phyloP scores from a whole-genome alignment of 2,888 invertebrate species.

The Pollenia amentaria region DNA sequence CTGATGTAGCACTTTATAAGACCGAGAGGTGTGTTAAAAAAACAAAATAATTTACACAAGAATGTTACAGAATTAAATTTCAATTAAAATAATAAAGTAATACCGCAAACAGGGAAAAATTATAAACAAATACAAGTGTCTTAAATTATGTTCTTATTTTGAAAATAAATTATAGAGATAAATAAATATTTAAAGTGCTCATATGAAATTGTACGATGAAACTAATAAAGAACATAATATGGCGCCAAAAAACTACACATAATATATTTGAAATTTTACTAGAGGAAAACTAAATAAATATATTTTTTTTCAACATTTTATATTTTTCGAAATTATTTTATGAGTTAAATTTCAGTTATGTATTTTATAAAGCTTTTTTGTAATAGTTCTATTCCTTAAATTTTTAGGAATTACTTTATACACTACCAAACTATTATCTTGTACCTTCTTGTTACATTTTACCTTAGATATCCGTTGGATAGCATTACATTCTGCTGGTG shows the following conservation, averaged over 20 bases:
- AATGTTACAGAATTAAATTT: constrained; percentile 24
- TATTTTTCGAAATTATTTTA: no score
- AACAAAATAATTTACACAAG: not conserved
- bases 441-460: no score
- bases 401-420: no score
- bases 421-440: no score
- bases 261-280: constrained; percentile 34
- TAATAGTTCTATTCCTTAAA: no score
- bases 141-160: constrained; percentile 1
- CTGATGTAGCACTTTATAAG: no score
- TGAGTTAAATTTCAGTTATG: no score
- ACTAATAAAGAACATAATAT: constrained; percentile 35
- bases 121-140: not conserved
- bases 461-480: no score
- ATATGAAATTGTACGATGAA: constrained; percentile 6
- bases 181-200: constrained; percentile 9
- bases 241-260: constrained; percentile 50
- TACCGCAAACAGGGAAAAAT: constrained; percentile 19
- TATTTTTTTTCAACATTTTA: no score
- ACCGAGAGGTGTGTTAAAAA: constrained; percentile 14
- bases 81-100: constrained; percentile 25
- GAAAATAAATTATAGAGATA: constrained; percentile 4
- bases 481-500: no score
- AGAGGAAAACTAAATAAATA: not conserved
- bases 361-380: no score